Evolutionary conservation across 2,888 invertebrate species (phyloP).

Genomic region (Torymus tubicola): DNA sequence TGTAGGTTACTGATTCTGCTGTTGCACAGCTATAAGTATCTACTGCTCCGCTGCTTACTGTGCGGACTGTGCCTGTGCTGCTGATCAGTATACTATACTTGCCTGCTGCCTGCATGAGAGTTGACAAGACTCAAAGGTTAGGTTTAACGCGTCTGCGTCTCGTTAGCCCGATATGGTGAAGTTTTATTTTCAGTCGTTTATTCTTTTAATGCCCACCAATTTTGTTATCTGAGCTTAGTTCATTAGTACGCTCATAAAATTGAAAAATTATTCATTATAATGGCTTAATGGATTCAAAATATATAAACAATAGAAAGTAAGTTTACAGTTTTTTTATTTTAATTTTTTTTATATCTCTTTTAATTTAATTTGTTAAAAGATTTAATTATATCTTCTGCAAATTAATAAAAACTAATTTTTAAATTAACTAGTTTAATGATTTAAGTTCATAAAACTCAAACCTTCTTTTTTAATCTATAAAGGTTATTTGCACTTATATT

Average conservation of each 20-base stretch:
- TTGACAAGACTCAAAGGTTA: slow-evolving; percentile 49
- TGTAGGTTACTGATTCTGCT: slow-evolving; percentile 26
- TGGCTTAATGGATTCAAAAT: slow-evolving; percentile 7
- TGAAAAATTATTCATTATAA: background rate
- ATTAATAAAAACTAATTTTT: no score
- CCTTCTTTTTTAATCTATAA: no score
- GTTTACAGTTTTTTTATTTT: slow-evolving; percentile 12
- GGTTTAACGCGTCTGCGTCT: slow-evolving; percentile 49
- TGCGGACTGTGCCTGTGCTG: no score
- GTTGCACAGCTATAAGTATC: no score
- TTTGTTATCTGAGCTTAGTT: slow-evolving; percentile 32
- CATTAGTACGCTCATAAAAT: background rate
- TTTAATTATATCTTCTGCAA: no score
- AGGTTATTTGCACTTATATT: no score
- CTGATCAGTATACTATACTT: no score
- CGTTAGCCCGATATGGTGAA: slow-evolving; percentile 29
- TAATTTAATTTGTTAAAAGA: no score
- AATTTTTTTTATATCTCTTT: background rate
- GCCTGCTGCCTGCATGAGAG: background rate
- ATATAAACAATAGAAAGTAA: slow-evolving; percentile 20
- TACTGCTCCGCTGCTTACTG: no score
- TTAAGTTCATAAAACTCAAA: no score
- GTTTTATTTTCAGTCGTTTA: slow-evolving; percentile 37
- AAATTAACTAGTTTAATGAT: no score
- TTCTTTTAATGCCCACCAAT: slow-evolving; percentile 25